Evolutionary conservation across 2,888 invertebrate genomes (phyloP).

Genomic region (Nezara viridula): DNA sequence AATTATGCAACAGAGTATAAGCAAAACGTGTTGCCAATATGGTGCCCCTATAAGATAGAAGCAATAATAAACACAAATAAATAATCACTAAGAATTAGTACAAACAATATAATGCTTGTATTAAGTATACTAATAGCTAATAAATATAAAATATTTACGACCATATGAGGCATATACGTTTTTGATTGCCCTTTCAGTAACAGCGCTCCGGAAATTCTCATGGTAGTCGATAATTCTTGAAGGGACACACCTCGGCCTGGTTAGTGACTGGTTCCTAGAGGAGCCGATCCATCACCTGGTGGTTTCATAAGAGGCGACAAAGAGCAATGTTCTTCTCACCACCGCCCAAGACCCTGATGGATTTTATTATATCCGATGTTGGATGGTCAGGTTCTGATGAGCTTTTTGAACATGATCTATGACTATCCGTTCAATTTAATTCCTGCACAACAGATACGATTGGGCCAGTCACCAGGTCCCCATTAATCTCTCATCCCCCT

Average conservation of each 20-base stretch:
- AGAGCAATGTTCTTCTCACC: slow-evolving; percentile 7
- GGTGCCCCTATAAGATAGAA: too few species aligned
- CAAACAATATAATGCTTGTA: too few species aligned
- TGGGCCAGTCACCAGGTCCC: not conserved
- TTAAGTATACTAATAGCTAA: too few species aligned
- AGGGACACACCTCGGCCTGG: not conserved
- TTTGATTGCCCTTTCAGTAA: too few species aligned
- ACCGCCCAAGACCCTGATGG: not conserved
- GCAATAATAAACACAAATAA: too few species aligned
- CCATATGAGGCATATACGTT: too few species aligned
- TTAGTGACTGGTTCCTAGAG: not conserved
- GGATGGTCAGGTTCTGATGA: not conserved
- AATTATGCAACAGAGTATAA: too few species aligned
- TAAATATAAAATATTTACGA: too few species aligned
- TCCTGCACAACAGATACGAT: not conserved
- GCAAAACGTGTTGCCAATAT: too few species aligned
- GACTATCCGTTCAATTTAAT: not conserved
- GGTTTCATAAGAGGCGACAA: slow-evolving; percentile 36
- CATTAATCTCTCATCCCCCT: not conserved
- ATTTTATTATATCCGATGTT: slow-evolving; percentile 33
- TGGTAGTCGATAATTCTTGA: not conserved
- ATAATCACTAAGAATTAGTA: too few species aligned
- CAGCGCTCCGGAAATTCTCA: too few species aligned
- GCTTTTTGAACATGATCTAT: slow-evolving; percentile 11
- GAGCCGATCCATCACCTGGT: not conserved